phyloP scores from a whole-genome alignment of 2,888 invertebrate species.

The Cataglyphis rosenhaueri region DNA sequence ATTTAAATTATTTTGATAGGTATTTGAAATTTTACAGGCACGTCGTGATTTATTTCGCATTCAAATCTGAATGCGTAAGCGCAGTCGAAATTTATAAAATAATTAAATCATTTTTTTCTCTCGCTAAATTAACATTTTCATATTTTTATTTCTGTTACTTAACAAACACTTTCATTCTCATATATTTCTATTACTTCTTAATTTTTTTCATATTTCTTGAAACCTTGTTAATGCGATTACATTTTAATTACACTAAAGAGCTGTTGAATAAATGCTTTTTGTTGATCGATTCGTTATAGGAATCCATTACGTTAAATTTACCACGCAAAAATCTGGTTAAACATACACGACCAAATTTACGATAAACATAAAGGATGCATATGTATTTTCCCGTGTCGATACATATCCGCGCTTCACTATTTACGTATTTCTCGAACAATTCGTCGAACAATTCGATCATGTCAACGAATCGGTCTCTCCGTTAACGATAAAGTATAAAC shows the following conservation, averaged over 20 bases:
- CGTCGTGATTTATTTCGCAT: background rate
- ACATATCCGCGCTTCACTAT: background rate
- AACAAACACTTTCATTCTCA: background rate
- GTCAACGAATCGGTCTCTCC: background rate
- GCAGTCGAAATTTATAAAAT: background rate
- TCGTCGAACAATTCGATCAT: background rate
- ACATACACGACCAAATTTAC: constrained; percentile 7
- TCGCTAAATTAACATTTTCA: background rate
- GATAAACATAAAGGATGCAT: constrained; percentile 19
- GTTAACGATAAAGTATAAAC: constrained; percentile 7
- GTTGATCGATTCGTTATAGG: background rate
- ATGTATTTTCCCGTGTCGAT: constrained; percentile 10
- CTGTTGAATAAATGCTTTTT: background rate
- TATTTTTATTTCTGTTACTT: background rate
- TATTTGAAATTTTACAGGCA: background rate
- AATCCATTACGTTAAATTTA: constrained; percentile 25
- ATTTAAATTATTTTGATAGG: background rate
- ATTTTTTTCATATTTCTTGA: background rate
- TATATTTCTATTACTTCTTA: background rate
- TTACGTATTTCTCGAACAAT: constrained; percentile 11
- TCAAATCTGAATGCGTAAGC: background rate
- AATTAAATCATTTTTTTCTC: background rate
- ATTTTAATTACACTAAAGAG: background rate
- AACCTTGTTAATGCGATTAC: background rate
- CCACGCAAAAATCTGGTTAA: constrained; percentile 11